Conservation (phyloP, 1,140 invertebrate species). For the Capitella teleta region DNA sequence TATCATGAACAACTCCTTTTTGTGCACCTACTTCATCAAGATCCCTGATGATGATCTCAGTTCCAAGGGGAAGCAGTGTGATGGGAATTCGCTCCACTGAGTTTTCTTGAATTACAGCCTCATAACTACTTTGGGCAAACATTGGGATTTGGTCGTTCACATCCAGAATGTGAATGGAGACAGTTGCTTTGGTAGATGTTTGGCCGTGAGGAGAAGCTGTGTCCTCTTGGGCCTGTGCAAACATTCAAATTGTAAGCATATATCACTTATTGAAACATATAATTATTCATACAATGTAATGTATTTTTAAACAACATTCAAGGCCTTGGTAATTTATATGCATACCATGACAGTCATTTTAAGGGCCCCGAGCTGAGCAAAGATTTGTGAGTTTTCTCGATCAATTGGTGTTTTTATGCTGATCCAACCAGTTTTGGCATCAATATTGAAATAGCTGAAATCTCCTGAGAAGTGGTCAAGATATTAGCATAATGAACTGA, state of each 20-base stretch:
- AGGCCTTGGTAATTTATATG: too few relatives aligned
- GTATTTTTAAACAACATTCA: too few relatives aligned
- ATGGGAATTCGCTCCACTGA: slow-evolving; percentile 71
- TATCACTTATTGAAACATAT: too few relatives aligned
- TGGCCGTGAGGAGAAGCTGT: slow-evolving; percentile 50
- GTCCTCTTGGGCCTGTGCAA: slow-evolving; percentile 62
- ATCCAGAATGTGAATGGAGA: slow-evolving; percentile 85
- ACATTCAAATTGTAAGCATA: too few relatives aligned
- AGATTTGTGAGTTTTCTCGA: slow-evolving; percentile 9
- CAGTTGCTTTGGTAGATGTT: slow-evolving; percentile 70
- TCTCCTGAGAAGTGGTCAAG: too few relatives aligned
- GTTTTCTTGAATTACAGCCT: slow-evolving; percentile 84
- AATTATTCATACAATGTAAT: too few relatives aligned
- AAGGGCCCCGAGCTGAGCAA: background rate
- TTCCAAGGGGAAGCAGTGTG: slow-evolving; percentile 49
- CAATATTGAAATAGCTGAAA: slow-evolving; percentile 1
- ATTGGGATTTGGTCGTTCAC: slow-evolving; percentile 85
- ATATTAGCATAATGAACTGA: too few relatives aligned
- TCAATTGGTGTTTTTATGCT: slow-evolving; percentile 4
- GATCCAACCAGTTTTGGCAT: background rate
- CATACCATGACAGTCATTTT: slow-evolving; percentile 5
- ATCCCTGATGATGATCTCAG: slow-evolving; percentile 12
- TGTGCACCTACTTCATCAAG: background rate
- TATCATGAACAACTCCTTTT: background rate
- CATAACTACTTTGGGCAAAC: slow-evolving; percentile 65